Conservation (phyloP, 1,140 invertebrate species). For the Lepidotrigona ventralis region DNA sequence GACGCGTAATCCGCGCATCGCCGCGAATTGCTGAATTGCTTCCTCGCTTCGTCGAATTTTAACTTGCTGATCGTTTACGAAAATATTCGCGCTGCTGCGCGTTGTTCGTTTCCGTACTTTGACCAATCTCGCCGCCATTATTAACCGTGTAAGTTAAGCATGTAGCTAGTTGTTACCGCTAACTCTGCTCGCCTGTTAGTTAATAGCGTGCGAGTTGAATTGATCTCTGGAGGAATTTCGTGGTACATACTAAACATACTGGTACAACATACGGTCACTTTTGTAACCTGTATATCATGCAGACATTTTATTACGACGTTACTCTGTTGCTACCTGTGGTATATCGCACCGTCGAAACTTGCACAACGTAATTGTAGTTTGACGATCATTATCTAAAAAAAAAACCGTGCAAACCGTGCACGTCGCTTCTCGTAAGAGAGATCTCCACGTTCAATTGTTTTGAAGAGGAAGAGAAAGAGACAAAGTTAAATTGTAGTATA, state of each 20-base stretch:
- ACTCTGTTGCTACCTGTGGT: background rate
- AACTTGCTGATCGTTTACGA: background rate
- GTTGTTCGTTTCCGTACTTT: background rate
- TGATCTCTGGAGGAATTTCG: background rate
- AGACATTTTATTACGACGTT: background rate
- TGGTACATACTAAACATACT: background rate
- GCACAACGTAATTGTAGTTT: too few species aligned
- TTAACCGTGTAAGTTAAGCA: background rate
- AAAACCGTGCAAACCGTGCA: too few species aligned
- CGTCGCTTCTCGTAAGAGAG: too few species aligned
- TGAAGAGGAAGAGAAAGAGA: too few species aligned
- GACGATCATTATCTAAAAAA: too few species aligned
- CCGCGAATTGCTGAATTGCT: background rate
- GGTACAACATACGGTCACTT: background rate
- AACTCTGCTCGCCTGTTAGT: background rate
- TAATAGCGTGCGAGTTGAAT: background rate
- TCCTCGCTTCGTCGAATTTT: background rate
- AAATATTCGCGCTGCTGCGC: background rate
- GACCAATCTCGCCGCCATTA: background rate
- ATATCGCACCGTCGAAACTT: background rate
- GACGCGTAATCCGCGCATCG: constrained; percentile 11
- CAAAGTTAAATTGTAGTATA: too few species aligned
- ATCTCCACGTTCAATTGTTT: too few species aligned
- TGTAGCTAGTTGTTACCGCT: background rate
- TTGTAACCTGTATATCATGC: background rate